Base-by-base conservation (phyloP, 2,888 invertebrate genomes). In the Leptopilina drosophilae region DNA sequence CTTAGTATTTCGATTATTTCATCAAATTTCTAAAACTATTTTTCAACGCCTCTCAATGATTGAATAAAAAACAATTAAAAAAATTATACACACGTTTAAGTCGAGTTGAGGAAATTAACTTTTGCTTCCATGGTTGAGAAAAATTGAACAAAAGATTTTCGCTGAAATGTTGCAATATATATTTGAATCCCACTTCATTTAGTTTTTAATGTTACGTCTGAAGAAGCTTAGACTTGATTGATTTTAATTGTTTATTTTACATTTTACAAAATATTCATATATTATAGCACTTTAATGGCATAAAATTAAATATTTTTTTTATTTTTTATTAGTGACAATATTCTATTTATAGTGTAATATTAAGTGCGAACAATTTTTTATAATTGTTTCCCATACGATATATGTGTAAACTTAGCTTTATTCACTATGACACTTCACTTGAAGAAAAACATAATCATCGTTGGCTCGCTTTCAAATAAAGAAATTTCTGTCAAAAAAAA, bases 401-500 rank as follows among this genome's bases (percentile, higher is more conserved):
- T 53, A 53, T 69, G 53, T 53, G 53, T 53, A 69, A 69, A 69
- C 26, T 20, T 69, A 69, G 46, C 49, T 69, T 42, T 69, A 69
- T 69, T 69, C 20, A 53, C 46, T 69, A 15, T 20, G 49, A 69
- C 69, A 56, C 49, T 26, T 53, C 7, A 20, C 53, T 56, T 8
- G 4, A 69, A 49, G 53, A 56, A 33, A 69, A 33, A 69, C 53
- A 26, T 69, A 26, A 53, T 33, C n/a, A 20, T 33, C 49, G 53
- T 53, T 26, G 33, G 49, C 14, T 56, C 14, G 69, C 69, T 69
- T 56, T n/a, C 20, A 26, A 69, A 69, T 69, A 69, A 69, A 69
- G 8, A 69, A 69, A 33, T 53, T 69, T 69, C 33, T 69, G 26
- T 69, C 53, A 26, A 53, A 53, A 26, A 2, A 15, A 40, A 42